Evolutionary conservation across 2,113 vertebrate species (phyloP), one percentile per base, ranked within the genome.

Genomic region (Suncus etruscus): DNA sequence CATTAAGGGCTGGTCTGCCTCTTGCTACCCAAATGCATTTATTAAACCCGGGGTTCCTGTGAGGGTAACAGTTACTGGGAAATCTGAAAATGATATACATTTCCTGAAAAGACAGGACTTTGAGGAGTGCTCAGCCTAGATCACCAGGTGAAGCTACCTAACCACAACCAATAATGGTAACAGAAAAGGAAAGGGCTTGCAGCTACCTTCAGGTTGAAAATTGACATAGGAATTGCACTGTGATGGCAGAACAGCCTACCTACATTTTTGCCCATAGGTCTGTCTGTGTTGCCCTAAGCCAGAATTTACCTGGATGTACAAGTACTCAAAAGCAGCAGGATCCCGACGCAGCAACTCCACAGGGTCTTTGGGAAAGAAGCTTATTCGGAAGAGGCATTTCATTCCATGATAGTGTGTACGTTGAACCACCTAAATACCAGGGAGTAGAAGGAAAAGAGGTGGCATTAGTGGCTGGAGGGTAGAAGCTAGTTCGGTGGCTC

Each of bases 291-390:
- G 75, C 82, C 90, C 90, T 22, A 94, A 93, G 90, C 20, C 74
- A 93, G 91, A 95, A 82, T 88, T 72, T 91, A 99, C 99, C 99
- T 99, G 99, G 97, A 99, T 99, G 94, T 99, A 99, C 51, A 99
- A 98, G 96, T 99, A 99, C 97, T 99, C 99, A 4, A 99, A 99
- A 3, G 99, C 99, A 92, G 99, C 99, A 0, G 99, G 99, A 94
- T 99, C 99, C 75, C 98, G 98, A 95, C 97, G 98, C 87, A 99
- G 97, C 92, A 99, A 97, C 96, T 99, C 99, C 94, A 98, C 98
- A 0, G 99, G 99, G 95, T 99, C 99, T 97, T 99, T 99, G 94
- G 99, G 99, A 97, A 99, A 99, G 98, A 99, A 99, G 97, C 99
- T 99, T 94, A 99, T 98, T 92, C 99, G 98, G 96, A 99, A 99